Evolutionary conservation across 2,888 invertebrate species (phyloP), one percentile per base, ranked within the genome.

Genomic region (Papilio elwesi): DNA sequence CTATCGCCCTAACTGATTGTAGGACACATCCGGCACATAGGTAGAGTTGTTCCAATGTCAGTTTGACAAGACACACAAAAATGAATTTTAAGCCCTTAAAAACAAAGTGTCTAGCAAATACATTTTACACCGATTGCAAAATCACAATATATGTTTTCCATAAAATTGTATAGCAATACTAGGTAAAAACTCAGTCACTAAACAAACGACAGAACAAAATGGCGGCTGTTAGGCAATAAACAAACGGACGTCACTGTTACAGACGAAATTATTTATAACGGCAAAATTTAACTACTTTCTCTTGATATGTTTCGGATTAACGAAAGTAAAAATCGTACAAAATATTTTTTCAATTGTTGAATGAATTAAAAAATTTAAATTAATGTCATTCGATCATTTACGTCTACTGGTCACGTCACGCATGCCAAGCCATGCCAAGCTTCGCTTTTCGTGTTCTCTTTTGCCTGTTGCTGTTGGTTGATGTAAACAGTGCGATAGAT

Each of bases 191-290:
- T 89, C 88, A 92, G 92, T 91, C 92, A 92, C 91, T 93, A 92
- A 92, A 93, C 92, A 93, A 93, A 92, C 93, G 93, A 93, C 90
- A 91, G 91, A 91, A 93, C 93, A 93, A 93, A 93, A 93, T 93
- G 93, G 93, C 93, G 93, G 93, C 91, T 92, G 90, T 87, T 92
- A 92, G 92, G 92, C 92, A 92, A 93, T 91, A 93, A 93, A 92
- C 92, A 93, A 92, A 92, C 92, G 91, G 90, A 90, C 90, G 88
- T 91, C 90, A 90, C 89, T 85, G 87, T 82, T 87, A 81, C 63
- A 84, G 79, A 83, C 79, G 74, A 77, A 84, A 85, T 81, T 80
- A 79, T 80, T 74, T 75, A 80, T 80, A 78, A 82, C 84, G 87
- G 86, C 86, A 86, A 85, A 80, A 84, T 87, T 85, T 81, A 80